These are phyloP conservation scores for Laodelphax striatellus DNA, from an alignment of 1,140 invertebrate species.

Conservation along the genomic window DNA sequence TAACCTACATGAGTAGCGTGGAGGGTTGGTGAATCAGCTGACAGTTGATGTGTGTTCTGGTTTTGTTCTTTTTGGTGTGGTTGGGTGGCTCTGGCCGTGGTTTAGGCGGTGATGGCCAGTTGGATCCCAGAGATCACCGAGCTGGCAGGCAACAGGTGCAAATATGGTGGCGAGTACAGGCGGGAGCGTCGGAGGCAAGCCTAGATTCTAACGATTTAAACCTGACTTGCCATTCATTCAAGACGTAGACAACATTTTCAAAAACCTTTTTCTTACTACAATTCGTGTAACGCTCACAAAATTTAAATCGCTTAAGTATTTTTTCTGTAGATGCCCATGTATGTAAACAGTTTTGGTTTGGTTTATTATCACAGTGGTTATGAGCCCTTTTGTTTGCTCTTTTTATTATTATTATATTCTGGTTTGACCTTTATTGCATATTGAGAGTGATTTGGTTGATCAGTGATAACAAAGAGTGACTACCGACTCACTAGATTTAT, in stretches of 20 bases:
- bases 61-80: too few species aligned
- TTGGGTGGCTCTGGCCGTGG: too few species aligned
- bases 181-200: conserved; percentile 93
- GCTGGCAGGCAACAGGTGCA: conserved; percentile 92
- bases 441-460: not conserved
- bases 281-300: conserved; percentile 23
- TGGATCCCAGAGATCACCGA: conserved; percentile 99
- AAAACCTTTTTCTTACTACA: conserved; percentile 12
- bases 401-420: not conserved
- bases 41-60: too few species aligned
- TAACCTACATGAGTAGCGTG: too few species aligned
- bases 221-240: conserved; percentile 12
- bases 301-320: conserved; percentile 22
- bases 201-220: conserved; percentile 11
- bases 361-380: conserved; percentile 1
- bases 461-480: not conserved
- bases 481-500: not conserved
- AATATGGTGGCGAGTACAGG: conserved; percentile 96
- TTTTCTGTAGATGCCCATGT: conserved; percentile 12
- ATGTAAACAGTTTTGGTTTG: conserved; percentile 5
- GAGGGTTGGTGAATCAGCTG: too few species aligned
- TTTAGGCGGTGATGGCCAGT: conserved; percentile 92
- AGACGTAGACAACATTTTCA: conserved; percentile 4
- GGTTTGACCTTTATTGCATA: conserved; percentile 14
- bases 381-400: conserved; percentile 4